Evolutionary conservation across 2,797 vertebrate genomes (phyloP), one percentile per base, ranked within the genome.

Genomic region (Anabas testudineus): DNA sequence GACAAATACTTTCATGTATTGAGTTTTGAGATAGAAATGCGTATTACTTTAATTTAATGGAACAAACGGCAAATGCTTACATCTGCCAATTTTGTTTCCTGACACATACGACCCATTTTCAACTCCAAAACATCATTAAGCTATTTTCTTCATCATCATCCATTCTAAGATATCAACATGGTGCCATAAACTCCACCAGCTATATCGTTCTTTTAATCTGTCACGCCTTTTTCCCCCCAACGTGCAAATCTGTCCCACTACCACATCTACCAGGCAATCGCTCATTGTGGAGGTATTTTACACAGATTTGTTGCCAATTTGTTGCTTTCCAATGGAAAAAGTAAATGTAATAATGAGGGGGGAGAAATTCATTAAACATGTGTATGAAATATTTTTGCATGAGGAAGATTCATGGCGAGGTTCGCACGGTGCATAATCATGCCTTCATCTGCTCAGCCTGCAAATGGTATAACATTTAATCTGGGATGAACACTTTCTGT

Each of bases 391-490:
- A 86, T 73, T 90, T 89, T 88, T 91, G 84, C 65, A 67, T 83
- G 78, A 67, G 55, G 80, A 84, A 90, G 90, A 91, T 90, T 90
- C 85, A 90, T 87, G 86, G 67, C 48, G 85, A 90, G 92, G 82
- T 79, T 88, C 88, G 86, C 70, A 76, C 84, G 80, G 81, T 58
- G 91, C 90, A 81, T 95, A 94, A 95, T 94, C 90, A 94, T 84
- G 90, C 76, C 90, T 90, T 92, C 56, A 72, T 88, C 86, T 88
- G 89, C 88, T 86, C 86, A 93, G 94, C 92, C 92, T 90, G 93
- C 91, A 72, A n/a, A 89, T 82, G 90, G 93, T 92, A 94, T 82
- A 84, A 87, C 93, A 95, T 95, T 96, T 96, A 93, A 96, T 96
- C 95, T 95, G 86, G 91, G 92, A 95, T 93, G 91, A 95, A 94